These are phyloP conservation scores for Sinopyrophorus schimmeli DNA, from an alignment of 2,888 invertebrate species.

Conservation along the genomic window DNA sequence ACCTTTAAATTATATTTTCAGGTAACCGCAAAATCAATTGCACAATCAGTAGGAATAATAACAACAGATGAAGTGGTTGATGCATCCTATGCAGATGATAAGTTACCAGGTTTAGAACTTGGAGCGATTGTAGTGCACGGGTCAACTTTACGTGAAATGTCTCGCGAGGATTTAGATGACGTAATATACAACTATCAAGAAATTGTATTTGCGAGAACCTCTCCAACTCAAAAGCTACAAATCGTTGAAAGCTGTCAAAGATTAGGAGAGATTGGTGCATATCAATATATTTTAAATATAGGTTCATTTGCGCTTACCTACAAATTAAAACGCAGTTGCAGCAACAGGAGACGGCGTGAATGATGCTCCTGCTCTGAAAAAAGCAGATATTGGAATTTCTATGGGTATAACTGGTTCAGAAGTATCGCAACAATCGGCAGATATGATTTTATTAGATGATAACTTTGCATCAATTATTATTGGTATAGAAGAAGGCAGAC, in stretches of 20 bases:
- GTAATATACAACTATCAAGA: slow-evolving; percentile 62
- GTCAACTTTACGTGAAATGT: slow-evolving; percentile 55
- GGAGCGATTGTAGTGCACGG: slow-evolving; percentile 62
- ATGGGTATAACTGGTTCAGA: slow-evolving; percentile 78
- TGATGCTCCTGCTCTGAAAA: slow-evolving; percentile 81
- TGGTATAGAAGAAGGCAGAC: slow-evolving; percentile 79
- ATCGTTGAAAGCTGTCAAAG: slow-evolving; percentile 83
- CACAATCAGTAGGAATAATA: slow-evolving; percentile 74
- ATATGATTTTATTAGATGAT: slow-evolving; percentile 84
- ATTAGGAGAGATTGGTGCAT: slow-evolving; percentile 70
- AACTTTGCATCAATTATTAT: slow-evolving; percentile 85
- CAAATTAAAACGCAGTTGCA: slow-evolving; percentile 62
- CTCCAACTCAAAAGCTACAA: slow-evolving; percentile 60
- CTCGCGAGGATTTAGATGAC: slow-evolving; percentile 57
- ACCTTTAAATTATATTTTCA: too few species aligned
- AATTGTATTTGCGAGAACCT: slow-evolving; percentile 66
- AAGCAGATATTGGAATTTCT: slow-evolving; percentile 77
- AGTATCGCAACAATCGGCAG: slow-evolving; percentile 82
- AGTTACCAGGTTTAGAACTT: slow-evolving; percentile 34
- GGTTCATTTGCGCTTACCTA: slow-evolving; percentile 9
- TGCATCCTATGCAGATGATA: slow-evolving; percentile 42
- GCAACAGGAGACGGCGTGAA: slow-evolving; percentile 90
- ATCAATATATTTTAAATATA: not conserved
- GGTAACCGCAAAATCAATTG: slow-evolving; percentile 77
- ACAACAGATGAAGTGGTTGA: slow-evolving; percentile 54